Percentiles rank a stretch among this genome's conserved stretches.
These are phyloP conservation scores for Melospiza georgiana DNA, from an alignment of 2,113 vertebrate genomes.

Conservation along the genomic window DNA sequence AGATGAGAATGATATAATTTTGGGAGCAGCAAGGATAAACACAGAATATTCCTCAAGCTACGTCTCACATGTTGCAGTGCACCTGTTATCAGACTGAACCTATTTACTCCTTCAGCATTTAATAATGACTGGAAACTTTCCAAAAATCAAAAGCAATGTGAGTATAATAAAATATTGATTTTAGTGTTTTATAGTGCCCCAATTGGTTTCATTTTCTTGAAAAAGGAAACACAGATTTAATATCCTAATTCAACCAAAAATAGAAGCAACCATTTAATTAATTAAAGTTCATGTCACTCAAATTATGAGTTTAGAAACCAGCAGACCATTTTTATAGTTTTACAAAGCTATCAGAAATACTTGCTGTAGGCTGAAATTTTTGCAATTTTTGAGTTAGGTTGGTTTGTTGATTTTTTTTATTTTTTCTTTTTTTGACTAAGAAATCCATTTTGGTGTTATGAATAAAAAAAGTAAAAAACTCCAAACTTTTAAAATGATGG, in stretches of 20 bases:
- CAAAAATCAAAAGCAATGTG: neutral
- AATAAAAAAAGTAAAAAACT: neutral
- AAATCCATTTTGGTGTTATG: neutral
- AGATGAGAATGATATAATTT: neutral
- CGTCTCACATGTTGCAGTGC: neutral
- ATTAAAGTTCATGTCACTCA: slow-evolving; percentile 42
- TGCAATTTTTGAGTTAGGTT: neutral
- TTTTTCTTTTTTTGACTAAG: neutral
- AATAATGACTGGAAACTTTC: neutral
- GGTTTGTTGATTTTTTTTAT: neutral
- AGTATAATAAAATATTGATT: neutral
- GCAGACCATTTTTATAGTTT: neutral
- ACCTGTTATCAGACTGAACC: neutral
- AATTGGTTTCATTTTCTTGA: neutral
- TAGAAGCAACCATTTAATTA: slow-evolving; percentile 33
- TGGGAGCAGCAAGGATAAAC: neutral
- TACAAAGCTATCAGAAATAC: neutral
- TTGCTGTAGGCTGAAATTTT: neutral
- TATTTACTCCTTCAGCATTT: neutral
- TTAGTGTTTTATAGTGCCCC: neutral
- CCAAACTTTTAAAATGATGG: neutral
- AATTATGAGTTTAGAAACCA: neutral
- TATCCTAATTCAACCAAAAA: slow-evolving; percentile 32
- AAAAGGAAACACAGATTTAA: neutral
- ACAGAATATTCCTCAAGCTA: neutral